These are phyloP conservation scores for Urosaurus nigricauda DNA, from an alignment of 2,797 vertebrate genomes.

Conservation along the genomic window DNA sequence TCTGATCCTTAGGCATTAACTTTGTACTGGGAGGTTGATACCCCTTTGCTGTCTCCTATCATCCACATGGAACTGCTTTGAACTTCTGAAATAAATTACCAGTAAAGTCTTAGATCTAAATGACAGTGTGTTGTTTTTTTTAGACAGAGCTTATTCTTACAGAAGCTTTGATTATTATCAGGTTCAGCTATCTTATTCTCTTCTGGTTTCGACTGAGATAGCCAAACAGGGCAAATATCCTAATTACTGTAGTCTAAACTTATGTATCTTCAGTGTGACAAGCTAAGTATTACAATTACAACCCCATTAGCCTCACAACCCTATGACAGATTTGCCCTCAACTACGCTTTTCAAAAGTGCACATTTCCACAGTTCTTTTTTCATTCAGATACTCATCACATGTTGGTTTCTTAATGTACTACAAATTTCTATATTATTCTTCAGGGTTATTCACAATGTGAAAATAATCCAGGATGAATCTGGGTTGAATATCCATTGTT, in stretches of 20 bases:
- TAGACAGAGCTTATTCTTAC: neutral
- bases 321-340: neutral
- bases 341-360: neutral
- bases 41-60: constrained; percentile 21
- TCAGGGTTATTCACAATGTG: no score
- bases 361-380: neutral
- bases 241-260: neutral
- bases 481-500: no score
- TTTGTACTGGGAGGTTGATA: neutral
- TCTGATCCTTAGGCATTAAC: constrained; percentile 9
- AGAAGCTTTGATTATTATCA: constrained; percentile 8
- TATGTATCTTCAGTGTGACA: neutral
- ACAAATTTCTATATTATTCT: neutral
- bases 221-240: neutral
- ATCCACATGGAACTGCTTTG: neutral
- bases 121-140: neutral
- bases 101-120: neutral
- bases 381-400: no score
- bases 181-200: neutral
- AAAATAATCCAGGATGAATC: no score
- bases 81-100: constrained; percentile 19
- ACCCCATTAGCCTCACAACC: neutral
- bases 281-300: neutral
- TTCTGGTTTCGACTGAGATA: neutral
- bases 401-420: neutral